Evolutionary conservation across 2,113 vertebrate species (phyloP), one percentile per base, ranked within the genome.

Genomic region (Odobenus rosmarus): DNA sequence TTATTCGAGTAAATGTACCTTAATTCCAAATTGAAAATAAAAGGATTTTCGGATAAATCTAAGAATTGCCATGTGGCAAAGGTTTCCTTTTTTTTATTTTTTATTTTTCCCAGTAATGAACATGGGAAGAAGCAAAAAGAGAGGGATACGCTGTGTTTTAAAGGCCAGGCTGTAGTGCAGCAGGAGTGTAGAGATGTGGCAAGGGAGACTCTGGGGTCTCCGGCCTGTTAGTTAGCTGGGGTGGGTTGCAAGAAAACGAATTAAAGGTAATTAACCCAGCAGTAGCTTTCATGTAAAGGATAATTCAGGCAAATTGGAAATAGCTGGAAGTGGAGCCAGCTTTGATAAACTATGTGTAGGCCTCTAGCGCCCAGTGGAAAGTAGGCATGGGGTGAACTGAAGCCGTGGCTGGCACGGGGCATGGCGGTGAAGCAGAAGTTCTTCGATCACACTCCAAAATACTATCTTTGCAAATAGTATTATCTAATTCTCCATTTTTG

Each of bases 181-280:
- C 28, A 62, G 6, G 26, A 28, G 26, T 2, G 12, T 26, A 21
- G 55, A n/a, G 64, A n/a, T 55, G n/a, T 61, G 55, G 62, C 0
- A 67, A 7, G 71, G 55, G 26, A 55, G 72, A 15, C 69, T 87
- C 91, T 33, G 51, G 64, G 46, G 42, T 33, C 95, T 93, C 89
- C 0, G 2, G 69, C 81, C 88, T 67, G 71, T 95, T 46, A 46
- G 77, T 81, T 97, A 88, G 95, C 90, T 77, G 13, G 39, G 33
- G 39, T 46, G 77, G 49, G 46, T 82, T 83, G 77, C 55, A 90
- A 93, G 92, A 79, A 96, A 88, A 53, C 1, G 28, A 97, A 97
- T 98, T 97, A 96, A 74, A 92, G 79, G 76, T 95, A 97, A 97
- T 97, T 93, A 98, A 93, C 89, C 67, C 97, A 87, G 93, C 86